Evolutionary conservation across 2,113 vertebrate genomes (phyloP).

Genomic region (human): DNA sequence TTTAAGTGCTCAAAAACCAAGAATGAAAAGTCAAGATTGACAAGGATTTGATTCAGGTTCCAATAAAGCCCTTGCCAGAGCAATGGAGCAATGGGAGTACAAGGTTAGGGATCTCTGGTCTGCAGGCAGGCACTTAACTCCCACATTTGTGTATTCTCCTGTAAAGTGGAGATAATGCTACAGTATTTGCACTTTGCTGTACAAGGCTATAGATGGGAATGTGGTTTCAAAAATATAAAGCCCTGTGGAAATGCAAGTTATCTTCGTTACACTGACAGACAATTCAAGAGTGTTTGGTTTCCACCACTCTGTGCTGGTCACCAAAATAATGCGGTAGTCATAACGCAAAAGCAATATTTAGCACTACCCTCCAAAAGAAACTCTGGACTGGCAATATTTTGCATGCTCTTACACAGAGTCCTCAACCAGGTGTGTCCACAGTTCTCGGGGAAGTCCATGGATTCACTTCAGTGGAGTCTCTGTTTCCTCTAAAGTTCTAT

Average conservation of each 20-base stretch:
- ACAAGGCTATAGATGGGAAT: background rate
- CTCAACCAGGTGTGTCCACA: background rate
- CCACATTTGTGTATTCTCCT: background rate
- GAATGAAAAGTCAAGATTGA: constrained; percentile 14
- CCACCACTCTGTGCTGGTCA: background rate
- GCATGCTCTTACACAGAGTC: background rate
- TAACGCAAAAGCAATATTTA: background rate
- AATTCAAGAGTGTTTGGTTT: background rate
- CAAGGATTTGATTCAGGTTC: constrained; percentile 11
- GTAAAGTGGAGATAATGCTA: background rate
- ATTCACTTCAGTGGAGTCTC: background rate
- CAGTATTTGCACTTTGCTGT: background rate
- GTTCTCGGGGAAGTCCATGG: background rate
- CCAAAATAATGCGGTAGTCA: background rate
- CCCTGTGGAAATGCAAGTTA: background rate
- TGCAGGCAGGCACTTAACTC: background rate
- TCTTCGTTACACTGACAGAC: background rate
- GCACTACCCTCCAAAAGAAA: no score
- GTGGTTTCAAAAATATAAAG: background rate
- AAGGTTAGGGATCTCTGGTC: background rate
- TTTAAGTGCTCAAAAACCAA: constrained; percentile 3
- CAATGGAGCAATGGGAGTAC: background rate
- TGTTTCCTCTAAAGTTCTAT: background rate
- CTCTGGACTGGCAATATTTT: background rate
- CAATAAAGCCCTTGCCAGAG: constrained; percentile 1